Base-by-base conservation (phyloP, 2,797 vertebrate genomes). In the Coranthus polyacanthus region DNA sequence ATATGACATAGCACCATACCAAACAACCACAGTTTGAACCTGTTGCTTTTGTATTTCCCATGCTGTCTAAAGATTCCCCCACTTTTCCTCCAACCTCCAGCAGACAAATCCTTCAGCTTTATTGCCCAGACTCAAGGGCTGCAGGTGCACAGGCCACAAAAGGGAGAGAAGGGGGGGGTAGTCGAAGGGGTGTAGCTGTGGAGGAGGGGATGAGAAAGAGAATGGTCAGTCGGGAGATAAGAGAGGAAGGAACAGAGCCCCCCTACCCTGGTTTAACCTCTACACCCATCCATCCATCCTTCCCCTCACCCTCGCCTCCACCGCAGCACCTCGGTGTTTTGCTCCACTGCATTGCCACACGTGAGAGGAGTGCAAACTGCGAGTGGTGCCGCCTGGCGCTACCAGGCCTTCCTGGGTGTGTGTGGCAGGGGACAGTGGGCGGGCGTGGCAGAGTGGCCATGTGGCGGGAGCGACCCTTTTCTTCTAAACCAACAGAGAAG, bases 21-120 rank as follows among this genome's bases (percentile, higher is more conserved):
- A 82, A 78, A 55, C 73, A 76, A 42, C 54, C 74, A 57, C 79
- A 72, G 83, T 85, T 67, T 81, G 78, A 84, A 90, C 87, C 83
- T 91, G 90, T 89, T 89, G 88, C 89, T 87, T 91, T 84, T 91
- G 79, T 92, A 39, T 79, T 79, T 55, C 82, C 71, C 50, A 32
- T 71, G 78, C 80, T 42, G 74, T 81, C 73, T 82, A 85, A 90
- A 83, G 86, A 84, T 65, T 68, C 77, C 85, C 83, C 83, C 75
- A 55, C 79, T 82, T 83, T 69, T 82, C 68, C 78, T 82, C 78
- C 76, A 80, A 74, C 82, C 86, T 88, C 85, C 87, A 86, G 87
- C 59, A 66, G 86, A 91, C 89, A 90, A 90, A 91, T 93, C 90
- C 92, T 91, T 91, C 87, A 90, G 90, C 89, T 91, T 90, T 91